Evolutionary conservation across 2,113 vertebrate species (phyloP), one percentile per base, ranked within the genome.

Genomic region (Megaceryle torquata): DNA sequence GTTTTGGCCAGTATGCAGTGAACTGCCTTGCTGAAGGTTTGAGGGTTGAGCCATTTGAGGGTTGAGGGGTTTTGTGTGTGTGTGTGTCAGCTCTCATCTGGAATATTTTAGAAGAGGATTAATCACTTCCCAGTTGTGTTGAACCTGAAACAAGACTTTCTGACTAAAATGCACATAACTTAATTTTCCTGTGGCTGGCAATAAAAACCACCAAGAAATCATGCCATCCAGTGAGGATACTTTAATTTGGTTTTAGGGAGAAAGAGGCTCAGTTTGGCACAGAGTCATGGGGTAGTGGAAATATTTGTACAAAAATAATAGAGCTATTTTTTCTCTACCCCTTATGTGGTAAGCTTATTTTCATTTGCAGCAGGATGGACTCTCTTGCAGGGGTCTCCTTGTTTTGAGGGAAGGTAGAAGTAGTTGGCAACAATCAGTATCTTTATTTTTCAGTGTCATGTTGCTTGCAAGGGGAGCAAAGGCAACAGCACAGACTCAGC

Each of bases 101-200:
- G 96, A 94, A 89, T 91, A 96, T 89, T 96, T 97, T 94, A 96
- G 77, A 84, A 60, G 53, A 76, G 90, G 96, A 96, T 96, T 96
- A 96, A 97, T 97, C 93, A 95, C 93, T 96, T 97, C 96, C 95
- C 93, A 92, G 88, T 96, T 96, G 71, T 95, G 57, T 60, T 96
- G 92, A 97, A 96, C 74, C 77, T 86, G 77, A 94, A 97, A 91
- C 83, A 94, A 88, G 81, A 50, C 65, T 87, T 95, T 96, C 59
- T 91, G 92, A 95, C 80, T 97, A 59, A 94, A 96, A 91, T 78
- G 77, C 69, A 72, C 37, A 0, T 95, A 96, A 97, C 80, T 93
- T 84, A 95, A 95, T 96, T 97, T 97, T 92, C 50, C 54, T 93
- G 86, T 89, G 96, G 96, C 74, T 92, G 81, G 78, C 78, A 95